Percentiles rank a stretch among this genome's conserved stretches.
Conservation (phyloP, 2,797 vertebrate species). For the Percopsis omiscomaycus region DNA sequence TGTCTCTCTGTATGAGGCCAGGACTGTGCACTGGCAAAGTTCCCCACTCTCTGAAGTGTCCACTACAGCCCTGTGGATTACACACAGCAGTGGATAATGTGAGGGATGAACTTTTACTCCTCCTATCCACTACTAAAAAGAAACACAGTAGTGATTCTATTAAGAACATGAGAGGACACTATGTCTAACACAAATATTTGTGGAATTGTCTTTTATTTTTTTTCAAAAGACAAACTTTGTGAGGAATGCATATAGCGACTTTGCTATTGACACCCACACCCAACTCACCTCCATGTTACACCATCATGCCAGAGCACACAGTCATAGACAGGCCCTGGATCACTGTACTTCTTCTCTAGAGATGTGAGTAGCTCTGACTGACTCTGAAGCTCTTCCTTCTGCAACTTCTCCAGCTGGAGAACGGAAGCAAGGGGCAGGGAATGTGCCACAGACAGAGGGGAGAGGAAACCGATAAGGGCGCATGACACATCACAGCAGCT, state of each 20-base stretch:
- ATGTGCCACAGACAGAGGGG: rapidly evolving
- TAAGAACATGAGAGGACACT: neutral
- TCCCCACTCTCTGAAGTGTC: constrained; percentile 92
- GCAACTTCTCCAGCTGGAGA: constrained; percentile 86
- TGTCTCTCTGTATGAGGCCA: constrained; percentile 88
- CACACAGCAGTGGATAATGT: constrained; percentile 21
- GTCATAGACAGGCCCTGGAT: constrained; percentile 96
- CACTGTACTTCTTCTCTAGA: constrained; percentile 96
- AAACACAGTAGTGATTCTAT: neutral
- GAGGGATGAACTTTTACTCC: neutral
- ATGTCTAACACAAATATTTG: too few species aligned
- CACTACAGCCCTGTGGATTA: constrained; percentile 85
- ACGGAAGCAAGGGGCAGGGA: neutral
- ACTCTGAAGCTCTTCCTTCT: constrained; percentile 93
- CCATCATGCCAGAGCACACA: constrained; percentile 95
- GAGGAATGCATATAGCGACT: too few species aligned
- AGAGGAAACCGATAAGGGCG: neutral
- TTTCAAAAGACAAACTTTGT: neutral
- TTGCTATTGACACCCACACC: too few species aligned
- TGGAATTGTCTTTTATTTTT: too few species aligned
- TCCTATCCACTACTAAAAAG: neutral
- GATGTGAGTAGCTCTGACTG: constrained; percentile 90
- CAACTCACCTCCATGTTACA: constrained; percentile 90
- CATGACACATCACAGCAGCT: neutral
- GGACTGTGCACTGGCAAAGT: constrained; percentile 81